Evolutionary conservation across 2,113 vertebrate genomes (phyloP).

Genomic region (Python bivittatus): DNA sequence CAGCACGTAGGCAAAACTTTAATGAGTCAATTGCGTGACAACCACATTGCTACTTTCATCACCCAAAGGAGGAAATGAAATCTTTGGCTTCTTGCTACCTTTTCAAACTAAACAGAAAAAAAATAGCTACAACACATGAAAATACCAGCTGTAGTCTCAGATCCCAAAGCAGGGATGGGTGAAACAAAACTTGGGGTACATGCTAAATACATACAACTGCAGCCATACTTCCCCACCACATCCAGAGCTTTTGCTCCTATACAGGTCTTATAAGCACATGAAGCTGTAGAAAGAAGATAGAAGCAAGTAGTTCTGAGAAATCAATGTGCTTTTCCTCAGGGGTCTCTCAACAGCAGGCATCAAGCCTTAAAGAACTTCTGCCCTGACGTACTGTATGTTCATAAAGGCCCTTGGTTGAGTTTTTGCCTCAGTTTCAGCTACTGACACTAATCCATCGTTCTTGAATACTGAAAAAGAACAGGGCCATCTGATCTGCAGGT

Average conservation of each 20-base stretch:
- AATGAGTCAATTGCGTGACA: background rate
- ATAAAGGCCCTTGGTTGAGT: too few relatives aligned
- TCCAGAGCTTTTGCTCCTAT: background rate
- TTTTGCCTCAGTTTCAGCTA: too few relatives aligned
- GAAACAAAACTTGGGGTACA: background rate
- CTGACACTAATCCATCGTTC: too few relatives aligned
- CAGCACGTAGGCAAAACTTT: conserved; percentile 22
- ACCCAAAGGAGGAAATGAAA: background rate
- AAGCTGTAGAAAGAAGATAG: background rate
- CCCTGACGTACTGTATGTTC: too few relatives aligned
- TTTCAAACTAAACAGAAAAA: background rate
- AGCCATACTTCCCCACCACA: background rate
- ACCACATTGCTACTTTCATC: background rate
- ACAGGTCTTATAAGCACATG: background rate
- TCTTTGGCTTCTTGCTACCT: background rate
- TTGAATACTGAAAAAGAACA: too few relatives aligned
- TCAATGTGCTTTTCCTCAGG: too few relatives aligned
- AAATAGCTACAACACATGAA: background rate
- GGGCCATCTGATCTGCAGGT: too few relatives aligned
- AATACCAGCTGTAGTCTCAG: background rate
- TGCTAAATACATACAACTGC: background rate
- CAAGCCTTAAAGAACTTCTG: too few relatives aligned
- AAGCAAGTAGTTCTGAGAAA: background rate
- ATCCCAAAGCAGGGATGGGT: background rate
- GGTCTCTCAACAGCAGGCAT: too few relatives aligned